Conservation (phyloP, 2,888 invertebrate species). For the Drosophila eohydei region DNA sequence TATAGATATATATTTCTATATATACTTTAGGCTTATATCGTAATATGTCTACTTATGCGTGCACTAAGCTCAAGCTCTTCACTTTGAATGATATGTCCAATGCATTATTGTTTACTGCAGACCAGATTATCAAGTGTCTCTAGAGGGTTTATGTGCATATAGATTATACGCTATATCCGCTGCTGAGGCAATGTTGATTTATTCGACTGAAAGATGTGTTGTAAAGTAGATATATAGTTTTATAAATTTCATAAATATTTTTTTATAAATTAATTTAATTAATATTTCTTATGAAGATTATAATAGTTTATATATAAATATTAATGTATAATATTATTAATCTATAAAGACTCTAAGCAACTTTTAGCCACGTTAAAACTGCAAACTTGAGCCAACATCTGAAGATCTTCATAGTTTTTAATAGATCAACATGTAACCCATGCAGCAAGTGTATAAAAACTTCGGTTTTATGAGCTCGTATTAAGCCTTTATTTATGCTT, state of each 20-base stretch:
- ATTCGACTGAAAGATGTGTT: neutral
- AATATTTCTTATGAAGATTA: too few species aligned
- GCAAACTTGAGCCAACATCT: neutral
- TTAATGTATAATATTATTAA: too few species aligned
- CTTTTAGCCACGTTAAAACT: neutral
- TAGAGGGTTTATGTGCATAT: neutral
- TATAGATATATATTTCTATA: neutral
- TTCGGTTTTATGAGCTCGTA: neutral
- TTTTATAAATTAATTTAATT: too few species aligned
- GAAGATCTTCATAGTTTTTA: neutral
- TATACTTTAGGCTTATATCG: neutral
- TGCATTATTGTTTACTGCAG: conserved; percentile 15
- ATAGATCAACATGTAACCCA: rapidly evolving
- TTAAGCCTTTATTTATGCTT: neutral
- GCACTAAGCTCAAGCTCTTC: conserved; percentile 17
- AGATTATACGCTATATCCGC: conserved; percentile 23
- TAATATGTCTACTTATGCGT: neutral
- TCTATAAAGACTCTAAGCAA: too few species aligned
- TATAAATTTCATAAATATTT: too few species aligned
- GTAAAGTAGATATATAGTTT: too few species aligned
- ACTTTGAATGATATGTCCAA: conserved; percentile 22
- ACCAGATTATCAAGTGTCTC: conserved; percentile 22
- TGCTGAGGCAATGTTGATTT: too few species aligned
- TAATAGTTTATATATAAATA: too few species aligned
- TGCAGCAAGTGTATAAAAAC: neutral